phyloP scores from a whole-genome alignment of 2,113 vertebrate genomes.

The Archocentrus centrarchus region DNA sequence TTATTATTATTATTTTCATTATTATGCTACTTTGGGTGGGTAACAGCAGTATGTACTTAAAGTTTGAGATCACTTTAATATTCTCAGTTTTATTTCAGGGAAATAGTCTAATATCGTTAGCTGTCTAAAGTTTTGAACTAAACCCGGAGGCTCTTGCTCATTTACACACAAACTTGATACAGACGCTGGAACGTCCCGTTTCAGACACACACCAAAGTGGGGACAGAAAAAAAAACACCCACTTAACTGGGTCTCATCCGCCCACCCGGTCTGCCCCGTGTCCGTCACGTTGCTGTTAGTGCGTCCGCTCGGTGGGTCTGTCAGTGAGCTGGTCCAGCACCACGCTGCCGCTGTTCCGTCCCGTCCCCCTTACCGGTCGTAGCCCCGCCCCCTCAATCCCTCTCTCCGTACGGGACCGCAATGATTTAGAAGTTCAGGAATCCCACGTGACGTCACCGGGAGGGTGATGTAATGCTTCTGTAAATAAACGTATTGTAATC shows the following conservation, averaged over 20 bases:
- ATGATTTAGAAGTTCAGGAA: constrained; percentile 99
- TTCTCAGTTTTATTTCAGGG: neutral
- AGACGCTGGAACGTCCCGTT: constrained; percentile 43
- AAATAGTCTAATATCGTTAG: neutral
- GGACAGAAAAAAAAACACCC: neutral
- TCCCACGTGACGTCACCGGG: constrained; percentile 98
- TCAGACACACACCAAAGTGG: constrained; percentile 3
- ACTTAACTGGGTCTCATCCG: constrained; percentile 20
- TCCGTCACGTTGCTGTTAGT: constrained; percentile 49
- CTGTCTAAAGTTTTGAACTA: neutral
- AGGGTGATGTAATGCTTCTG: constrained; percentile 99
- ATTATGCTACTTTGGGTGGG: neutral
- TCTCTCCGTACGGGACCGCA: constrained; percentile 86
- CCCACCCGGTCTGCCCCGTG: constrained; percentile 43
- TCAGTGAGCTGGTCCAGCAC: neutral
- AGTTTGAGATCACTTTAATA: neutral
- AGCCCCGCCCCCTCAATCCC: constrained; percentile 49
- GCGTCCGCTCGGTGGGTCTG: constrained; percentile 7
- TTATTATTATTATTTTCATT: neutral
- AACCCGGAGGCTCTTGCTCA: neutral
- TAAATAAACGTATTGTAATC: constrained; percentile 99
- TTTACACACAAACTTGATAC: constrained; percentile 13
- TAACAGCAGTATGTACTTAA: neutral
- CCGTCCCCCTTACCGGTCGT: constrained; percentile 38
- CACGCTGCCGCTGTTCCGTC: constrained; percentile 9